Percentiles rank a stretch among this genome's conserved stretches.
phyloP scores from a whole-genome alignment of 2,888 invertebrate species.

The Marasmarcha lunaedactyla region DNA sequence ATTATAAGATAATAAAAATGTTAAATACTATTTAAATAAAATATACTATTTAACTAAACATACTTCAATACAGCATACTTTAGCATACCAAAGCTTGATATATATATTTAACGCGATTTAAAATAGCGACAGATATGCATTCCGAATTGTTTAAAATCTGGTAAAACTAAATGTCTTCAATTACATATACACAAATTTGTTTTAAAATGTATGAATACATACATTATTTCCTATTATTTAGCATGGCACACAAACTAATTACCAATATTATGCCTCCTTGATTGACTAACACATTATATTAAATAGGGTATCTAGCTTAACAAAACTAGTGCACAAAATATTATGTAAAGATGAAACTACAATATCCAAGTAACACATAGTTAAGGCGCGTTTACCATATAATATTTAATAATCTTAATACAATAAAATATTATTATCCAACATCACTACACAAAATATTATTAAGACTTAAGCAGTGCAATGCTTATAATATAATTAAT shows the following conservation, averaged over 20 bases:
- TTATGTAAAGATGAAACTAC: not conserved
- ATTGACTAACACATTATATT: not conserved
- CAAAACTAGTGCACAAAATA: not conserved
- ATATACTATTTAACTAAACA: too few relatives aligned
- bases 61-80: too few relatives aligned
- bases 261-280: not conserved
- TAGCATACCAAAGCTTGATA: too few relatives aligned
- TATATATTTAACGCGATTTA: too few relatives aligned
- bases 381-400: constrained; percentile 42
- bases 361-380: constrained; percentile 28
- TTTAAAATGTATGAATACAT: too few relatives aligned
- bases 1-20: too few relatives aligned
- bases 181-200: too few relatives aligned
- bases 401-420: not conserved
- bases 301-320: not conserved
- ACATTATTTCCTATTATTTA: too few relatives aligned
- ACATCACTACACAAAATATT: constrained; percentile 36
- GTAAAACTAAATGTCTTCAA: too few relatives aligned
- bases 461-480: constrained; percentile 39
- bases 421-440: constrained; percentile 20
- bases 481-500: constrained; percentile 31
- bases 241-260: not conserved
- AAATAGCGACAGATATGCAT: constrained; percentile 3
- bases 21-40: too few relatives aligned
- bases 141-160: not conserved